Evolutionary conservation across 1,140 invertebrate genomes (phyloP), one percentile per base, ranked within the genome.

Genomic region (Megalopta genalis): DNA sequence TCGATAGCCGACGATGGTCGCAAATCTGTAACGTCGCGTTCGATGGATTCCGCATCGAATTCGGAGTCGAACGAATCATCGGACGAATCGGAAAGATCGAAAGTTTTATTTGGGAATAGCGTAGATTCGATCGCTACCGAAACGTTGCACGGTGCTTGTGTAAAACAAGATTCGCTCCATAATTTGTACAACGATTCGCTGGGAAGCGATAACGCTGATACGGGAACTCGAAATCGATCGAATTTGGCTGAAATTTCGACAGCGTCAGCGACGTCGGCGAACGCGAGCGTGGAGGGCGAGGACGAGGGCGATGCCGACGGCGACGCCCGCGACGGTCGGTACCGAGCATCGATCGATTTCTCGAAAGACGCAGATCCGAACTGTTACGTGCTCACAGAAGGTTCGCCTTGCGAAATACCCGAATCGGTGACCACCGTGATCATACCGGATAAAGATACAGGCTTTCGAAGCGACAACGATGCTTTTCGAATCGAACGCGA

Each of bases 391-490:
- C 86, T 93, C 18, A 90, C 90, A 0, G 92, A 93, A 86, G 91
- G 91, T 63, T 92, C 91, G 8, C 91, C 92, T 0, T 89, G 88
- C 64, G 91, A 92, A 12, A 93, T 93, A 59, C 92, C 92, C 10
- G 91, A 93, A 67, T 85, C 85, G 0, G 89, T 93, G 0, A 92
- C 90, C 7, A 93, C 92, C 0, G 91, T 93, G 0, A 90, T 93
- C 63, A 91, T 93, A 42, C 91, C 92, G 0, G 89, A 91, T 1
- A 87, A 83, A 49, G 59, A 60, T 8, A 1, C 0, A 7, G n/a
- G 2, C 8, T 12, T 46, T 10, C 42, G 14, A 46, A 7, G n/a
- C 42, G 32, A 67, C 16, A 10, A 42, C 7, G 32, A 39, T 1
- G 18, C 27, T n/a, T 0, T 60, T 1, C 1, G 42, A 8, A 1